Conservation (phyloP, 2,113 vertebrate genomes). For the Ahaetulla prasina region DNA sequence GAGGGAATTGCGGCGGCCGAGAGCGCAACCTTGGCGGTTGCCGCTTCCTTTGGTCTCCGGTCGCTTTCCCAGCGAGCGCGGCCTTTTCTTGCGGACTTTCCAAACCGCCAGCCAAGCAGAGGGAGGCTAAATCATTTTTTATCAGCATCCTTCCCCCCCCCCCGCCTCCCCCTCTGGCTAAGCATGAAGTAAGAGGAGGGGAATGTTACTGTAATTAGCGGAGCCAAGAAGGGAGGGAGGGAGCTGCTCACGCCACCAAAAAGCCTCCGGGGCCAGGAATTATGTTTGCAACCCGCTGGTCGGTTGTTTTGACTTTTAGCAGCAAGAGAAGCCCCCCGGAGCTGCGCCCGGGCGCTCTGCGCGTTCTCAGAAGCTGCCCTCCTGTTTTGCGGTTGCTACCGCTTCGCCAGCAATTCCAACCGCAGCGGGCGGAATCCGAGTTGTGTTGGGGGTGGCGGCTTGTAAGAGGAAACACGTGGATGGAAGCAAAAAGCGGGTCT, state of each 20-base stretch:
- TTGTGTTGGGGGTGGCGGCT: neutral
- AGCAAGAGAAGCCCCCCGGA: neutral
- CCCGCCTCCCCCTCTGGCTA: neutral
- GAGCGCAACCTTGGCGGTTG: neutral
- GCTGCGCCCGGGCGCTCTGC: neutral
- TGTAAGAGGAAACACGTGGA: neutral
- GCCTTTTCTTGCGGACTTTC: neutral
- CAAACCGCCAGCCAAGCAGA: neutral
- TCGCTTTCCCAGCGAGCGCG: neutral
- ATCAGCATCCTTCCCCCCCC: neutral
- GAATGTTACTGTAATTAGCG: neutral
- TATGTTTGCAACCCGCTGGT: neutral
- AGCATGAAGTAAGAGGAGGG: neutral
- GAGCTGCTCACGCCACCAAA: neutral
- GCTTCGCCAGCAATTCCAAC: neutral
- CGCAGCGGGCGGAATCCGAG: neutral
- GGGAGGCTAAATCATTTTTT: neutral
- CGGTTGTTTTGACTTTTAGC: neutral
- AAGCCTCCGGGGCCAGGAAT: neutral
- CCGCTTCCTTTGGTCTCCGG: neutral
- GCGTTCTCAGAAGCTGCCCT: neutral
- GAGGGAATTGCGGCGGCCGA: neutral
- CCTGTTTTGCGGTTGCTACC: neutral
- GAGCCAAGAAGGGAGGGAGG: neutral
- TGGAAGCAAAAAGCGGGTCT: neutral